Base-by-base conservation (phyloP, 2,888 invertebrate species). In the Harmothoe impar region DNA sequence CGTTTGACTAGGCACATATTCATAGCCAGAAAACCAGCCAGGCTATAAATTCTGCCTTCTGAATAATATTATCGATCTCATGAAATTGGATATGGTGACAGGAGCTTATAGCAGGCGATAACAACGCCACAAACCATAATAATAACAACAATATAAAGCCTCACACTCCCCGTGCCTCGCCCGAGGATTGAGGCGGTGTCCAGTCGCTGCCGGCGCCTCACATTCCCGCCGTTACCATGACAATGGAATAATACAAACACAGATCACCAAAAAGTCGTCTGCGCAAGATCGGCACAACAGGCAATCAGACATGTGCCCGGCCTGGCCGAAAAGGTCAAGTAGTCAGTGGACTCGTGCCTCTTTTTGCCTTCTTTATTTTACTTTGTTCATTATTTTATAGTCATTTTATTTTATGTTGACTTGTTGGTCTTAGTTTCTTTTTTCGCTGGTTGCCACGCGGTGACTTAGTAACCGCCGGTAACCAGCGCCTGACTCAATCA, bases 291-390 rank as follows among this genome's bases (percentile, higher is more conserved):
- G 31, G 29, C 29, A 15, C 72, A 72, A 72, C n/a, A 72, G 72
- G 72, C 31, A 72, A 72, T 72, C 72, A 72, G 72, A 72, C 72
- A 72, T 72, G 72, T 72, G 72, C 29, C 17, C 72, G 62, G 62
- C 62, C 62, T 62, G 62, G 23, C 62, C n/a, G 31, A 15, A 72
- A 72, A 72, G 72, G 72, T 72, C 72, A 72, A 72, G 72, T 72
- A 72, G 72, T 72, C 72, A 72, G 31, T 29, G 72, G 72, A 72
- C 25, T 72, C 29, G 29, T 23, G 5, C 72, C 62, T 20, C 62
- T 62, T 62, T 62, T 62, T 62, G 0, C 20, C 62, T n/a, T 3
- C 62, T n/a, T n/a, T 62, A 3, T 20, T 62, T 62, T 62, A n/a
- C n/a, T n/a, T n/a, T n/a, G n/a, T n/a, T n/a, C n/a, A n/a, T n/a